phyloP scores from a whole-genome alignment of 2,797 vertebrate genomes.

The Pantherophis alleghaniensis region DNA sequence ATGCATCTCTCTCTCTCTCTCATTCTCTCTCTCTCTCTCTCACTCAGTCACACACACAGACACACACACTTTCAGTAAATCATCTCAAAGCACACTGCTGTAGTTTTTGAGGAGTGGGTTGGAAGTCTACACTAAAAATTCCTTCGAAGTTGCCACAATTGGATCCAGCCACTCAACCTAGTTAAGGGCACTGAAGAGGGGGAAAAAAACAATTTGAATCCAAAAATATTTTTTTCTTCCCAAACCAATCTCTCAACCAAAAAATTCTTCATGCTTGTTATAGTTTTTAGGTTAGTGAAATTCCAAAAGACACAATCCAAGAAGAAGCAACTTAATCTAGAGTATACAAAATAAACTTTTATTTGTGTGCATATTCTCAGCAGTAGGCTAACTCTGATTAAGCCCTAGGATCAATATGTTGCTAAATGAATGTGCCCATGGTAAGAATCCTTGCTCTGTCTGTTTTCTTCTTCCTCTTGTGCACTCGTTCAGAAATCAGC shows the following conservation, averaged over 20 bases:
- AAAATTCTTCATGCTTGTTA: conserved; percentile 4
- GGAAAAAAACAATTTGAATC: background rate
- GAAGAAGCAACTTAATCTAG: background rate
- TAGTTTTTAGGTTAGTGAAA: background rate
- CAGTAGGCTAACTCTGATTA: background rate
- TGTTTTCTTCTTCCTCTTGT: too few relatives aligned
- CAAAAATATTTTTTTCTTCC: conserved; percentile 23
- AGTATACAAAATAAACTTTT: background rate
- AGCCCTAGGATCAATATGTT: background rate
- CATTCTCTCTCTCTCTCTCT: background rate
- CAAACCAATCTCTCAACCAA: background rate
- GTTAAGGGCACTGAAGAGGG: conserved; percentile 9
- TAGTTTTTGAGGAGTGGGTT: conserved; percentile 40
- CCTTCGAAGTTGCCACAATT: conserved; percentile 32
- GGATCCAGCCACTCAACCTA: conserved; percentile 22
- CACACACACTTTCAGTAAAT: conserved; percentile 45
- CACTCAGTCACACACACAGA: background rate
- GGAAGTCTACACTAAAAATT: conserved; percentile 46
- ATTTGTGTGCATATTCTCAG: background rate
- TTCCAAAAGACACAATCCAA: conserved; percentile 21
- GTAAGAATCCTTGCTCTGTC: background rate
- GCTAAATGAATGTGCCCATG: background rate
- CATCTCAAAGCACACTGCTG: conserved; percentile 48
- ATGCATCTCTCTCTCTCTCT: conserved; percentile 26
- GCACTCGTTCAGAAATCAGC: background rate